Evolutionary conservation across 2,888 invertebrate genomes (phyloP).

Genomic region (Meloe dianella): DNA sequence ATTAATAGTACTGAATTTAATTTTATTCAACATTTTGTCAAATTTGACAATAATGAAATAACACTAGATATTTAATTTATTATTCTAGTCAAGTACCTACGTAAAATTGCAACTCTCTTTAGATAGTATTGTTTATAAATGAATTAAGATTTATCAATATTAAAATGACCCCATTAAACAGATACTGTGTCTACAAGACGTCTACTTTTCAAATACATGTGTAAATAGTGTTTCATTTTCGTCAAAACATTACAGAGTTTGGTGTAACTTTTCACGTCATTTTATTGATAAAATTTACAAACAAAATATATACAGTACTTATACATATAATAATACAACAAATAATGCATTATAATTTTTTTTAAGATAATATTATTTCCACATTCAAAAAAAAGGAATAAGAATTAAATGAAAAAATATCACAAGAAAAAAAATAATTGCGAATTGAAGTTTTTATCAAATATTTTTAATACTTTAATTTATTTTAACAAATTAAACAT

Average conservation of each 20-base stretch:
- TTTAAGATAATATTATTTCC: too few relatives aligned
- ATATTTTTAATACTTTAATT: background rate
- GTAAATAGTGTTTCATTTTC: too few relatives aligned
- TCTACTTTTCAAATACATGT: too few relatives aligned
- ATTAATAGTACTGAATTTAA: background rate
- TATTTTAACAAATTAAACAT: too few relatives aligned
- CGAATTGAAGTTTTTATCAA: background rate
- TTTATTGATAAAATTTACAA: constrained; percentile 6
- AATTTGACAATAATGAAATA: background rate
- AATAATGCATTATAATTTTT: background rate
- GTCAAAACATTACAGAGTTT: background rate
- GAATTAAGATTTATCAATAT: too few relatives aligned
- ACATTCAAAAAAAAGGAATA: too few relatives aligned
- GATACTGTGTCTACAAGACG: background rate
- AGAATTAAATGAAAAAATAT: background rate
- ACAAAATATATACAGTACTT: constrained; percentile 1
- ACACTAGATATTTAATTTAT: too few relatives aligned
- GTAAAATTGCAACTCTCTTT: too few relatives aligned
- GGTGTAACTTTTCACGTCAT: background rate
- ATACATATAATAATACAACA: background rate
- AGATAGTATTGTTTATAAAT: too few relatives aligned
- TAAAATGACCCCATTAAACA: background rate
- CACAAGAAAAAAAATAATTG: constrained; percentile 2
- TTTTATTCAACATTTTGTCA: background rate
- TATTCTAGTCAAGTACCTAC: too few relatives aligned